Conservation (phyloP, 37 sponge, comb jelly and placozoan genomes). For the Eunapius fragilis region DNA sequence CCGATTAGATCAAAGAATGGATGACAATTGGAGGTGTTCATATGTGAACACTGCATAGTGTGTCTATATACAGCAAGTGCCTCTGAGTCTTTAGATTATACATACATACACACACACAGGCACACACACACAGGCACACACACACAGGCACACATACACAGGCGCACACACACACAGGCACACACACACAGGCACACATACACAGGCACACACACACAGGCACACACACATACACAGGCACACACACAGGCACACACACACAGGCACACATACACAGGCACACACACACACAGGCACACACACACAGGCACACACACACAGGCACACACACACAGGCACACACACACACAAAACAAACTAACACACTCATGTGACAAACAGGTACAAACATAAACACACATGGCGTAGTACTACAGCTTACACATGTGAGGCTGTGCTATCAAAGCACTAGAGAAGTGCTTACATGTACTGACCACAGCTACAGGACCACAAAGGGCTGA, state of each 20-base stretch:
- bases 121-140: too few relatives aligned
- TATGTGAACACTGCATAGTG: too few relatives aligned
- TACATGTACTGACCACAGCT: not conserved
- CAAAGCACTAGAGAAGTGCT: not conserved
- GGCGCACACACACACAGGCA: too few relatives aligned
- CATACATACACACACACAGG: too few relatives aligned
- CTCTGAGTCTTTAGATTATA: too few relatives aligned
- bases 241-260: slow-evolving; percentile 1
- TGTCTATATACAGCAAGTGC: too few relatives aligned
- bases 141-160: too few relatives aligned
- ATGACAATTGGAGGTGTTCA: too few relatives aligned
- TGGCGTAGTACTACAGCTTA: not conserved
- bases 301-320: slow-evolving; percentile 37
- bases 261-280: not conserved
- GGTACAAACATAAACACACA: not conserved
- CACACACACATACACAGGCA: slow-evolving; percentile 16
- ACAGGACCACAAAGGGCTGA: not conserved
- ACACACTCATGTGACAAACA: not conserved
- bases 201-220: not conserved
- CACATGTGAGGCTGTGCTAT: not conserved
- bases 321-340: slow-evolving; percentile 12
- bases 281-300: slow-evolving; percentile 3
- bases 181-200: too few relatives aligned
- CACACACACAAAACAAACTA: not conserved
- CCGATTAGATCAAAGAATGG: not conserved